Base-by-base conservation (phyloP, 2,888 invertebrate species). In the Argyresthia goedartella region DNA sequence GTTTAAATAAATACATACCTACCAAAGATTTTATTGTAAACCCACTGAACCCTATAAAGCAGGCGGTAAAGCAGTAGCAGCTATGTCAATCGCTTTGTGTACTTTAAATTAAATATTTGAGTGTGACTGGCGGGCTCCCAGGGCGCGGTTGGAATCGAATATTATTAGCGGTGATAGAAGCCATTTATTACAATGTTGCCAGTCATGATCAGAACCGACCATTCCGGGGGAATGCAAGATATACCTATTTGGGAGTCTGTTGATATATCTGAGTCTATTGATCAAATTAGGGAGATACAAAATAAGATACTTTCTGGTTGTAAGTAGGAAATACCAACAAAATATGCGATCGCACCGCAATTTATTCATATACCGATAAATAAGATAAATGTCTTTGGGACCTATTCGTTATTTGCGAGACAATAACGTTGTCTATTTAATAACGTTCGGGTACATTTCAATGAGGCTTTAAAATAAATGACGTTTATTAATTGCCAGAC, bases 41-140 rank as follows among this genome's bases (percentile, higher is more conserved):
- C 25, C 25, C 25, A 25, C 25, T 25, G 25, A 25, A 25, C 25
- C 25, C 25, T 25, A 25, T 25, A 25, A 25, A 25, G 25, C 25
- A 25, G 25, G 25, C 25, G 25, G 25, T 48, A 25, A 25, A 36
- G 7, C 53, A 45, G 53, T 53, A 53, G 50, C 48, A 53, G 50
- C 47, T 80, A 74, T 76, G 74, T 76, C 75, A 76, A 77, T 76
- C 72, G 80, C 73, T 71, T 84, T 84, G 81, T 84, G 71, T 75
- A 71, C 67, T 74, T 79, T 74, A 79, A 81, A 82, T 82, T 81
- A 84, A 82, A 81, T 79, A 80, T 74, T 48, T 41, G 11, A 46
- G 71, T 74, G 76, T 73, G 73, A 70, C 71, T 72, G 70, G 66
- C 64, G 56, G 55, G 68, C 67, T 69, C 59, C 60, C 58, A 69